A percentile compares a stretch with the other conserved stretches of the same genome.
Conservation (phyloP, 2,113 vertebrate genomes). For the Arizona elegans region DNA sequence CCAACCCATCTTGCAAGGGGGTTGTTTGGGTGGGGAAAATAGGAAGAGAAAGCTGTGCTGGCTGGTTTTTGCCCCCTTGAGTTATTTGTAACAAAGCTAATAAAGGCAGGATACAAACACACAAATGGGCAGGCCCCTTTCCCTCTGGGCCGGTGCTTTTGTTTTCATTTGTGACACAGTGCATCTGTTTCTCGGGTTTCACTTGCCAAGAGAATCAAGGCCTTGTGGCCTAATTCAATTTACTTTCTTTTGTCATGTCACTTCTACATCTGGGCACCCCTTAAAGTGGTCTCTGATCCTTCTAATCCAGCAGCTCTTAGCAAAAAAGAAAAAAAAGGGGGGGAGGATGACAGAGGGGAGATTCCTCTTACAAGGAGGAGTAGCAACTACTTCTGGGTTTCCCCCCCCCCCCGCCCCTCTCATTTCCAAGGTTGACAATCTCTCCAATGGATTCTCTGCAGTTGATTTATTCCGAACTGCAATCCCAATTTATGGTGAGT, state of each 20-base stretch:
- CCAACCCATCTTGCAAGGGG: too few species aligned
- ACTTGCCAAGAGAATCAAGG: conserved; percentile 66
- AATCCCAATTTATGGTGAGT: neutral
- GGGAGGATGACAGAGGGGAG: neutral
- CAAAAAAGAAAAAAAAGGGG: conserved; percentile 45
- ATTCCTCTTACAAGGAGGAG: conserved; percentile 56
- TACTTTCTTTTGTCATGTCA: conserved; percentile 87
- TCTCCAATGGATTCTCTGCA: too few species aligned
- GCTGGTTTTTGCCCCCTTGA: too few species aligned
- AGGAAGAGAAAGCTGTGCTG: too few species aligned
- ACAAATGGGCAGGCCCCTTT: too few species aligned
- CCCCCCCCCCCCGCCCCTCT: neutral
- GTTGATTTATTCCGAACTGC: neutral
- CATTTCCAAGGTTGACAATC: neutral
- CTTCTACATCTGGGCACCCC: conserved; percentile 88
- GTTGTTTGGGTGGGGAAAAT: neutral
- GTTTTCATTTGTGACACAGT: conserved; percentile 39
- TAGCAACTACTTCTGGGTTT: neutral
- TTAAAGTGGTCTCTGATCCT: conserved; percentile 63
- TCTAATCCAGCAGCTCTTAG: conserved; percentile 72
- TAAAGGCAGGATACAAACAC: too few species aligned
- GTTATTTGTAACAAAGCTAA: too few species aligned
- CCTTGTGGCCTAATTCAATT: conserved; percentile 85
- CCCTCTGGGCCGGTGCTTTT: neutral
- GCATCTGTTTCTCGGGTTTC: conserved; percentile 17